Conservation (phyloP, 2,888 invertebrate genomes). For the Mystacides longicornis region DNA sequence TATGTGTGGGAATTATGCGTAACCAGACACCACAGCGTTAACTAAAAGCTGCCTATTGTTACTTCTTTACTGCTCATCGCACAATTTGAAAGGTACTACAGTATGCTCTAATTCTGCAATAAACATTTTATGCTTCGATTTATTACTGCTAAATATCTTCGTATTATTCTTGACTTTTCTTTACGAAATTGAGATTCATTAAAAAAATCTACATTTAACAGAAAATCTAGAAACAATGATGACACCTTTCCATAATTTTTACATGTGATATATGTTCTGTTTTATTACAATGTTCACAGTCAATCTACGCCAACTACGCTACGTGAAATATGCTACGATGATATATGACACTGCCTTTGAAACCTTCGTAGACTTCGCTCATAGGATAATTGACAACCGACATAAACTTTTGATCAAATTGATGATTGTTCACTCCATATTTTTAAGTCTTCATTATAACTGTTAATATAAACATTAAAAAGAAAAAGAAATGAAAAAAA, state of each 20-base stretch:
- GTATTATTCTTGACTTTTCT: not conserved
- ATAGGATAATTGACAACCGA: conserved; percentile 14
- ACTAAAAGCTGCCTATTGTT: conserved; percentile 16
- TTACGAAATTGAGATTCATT: not conserved
- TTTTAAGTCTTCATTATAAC: conserved; percentile 20
- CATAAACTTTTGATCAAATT: conserved; percentile 12
- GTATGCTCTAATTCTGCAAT: conserved; percentile 7
- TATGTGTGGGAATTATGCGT: conserved; percentile 24
- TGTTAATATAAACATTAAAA: conserved; percentile 20
- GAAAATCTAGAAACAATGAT: too few relatives aligned
- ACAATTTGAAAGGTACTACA: conserved; percentile 22
- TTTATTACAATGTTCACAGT: conserved; percentile 26
- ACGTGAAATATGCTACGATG: conserved; percentile 19
- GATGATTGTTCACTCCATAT: conserved; percentile 11
- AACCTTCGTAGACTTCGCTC: conserved; percentile 18
- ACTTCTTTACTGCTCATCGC: conserved; percentile 13
- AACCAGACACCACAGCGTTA: conserved; percentile 20
- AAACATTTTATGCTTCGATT: conserved; percentile 12
- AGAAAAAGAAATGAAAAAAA: conserved; percentile 20
- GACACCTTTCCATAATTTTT: too few relatives aligned
- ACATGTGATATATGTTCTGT: conserved; percentile 12
- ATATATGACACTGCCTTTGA: conserved; percentile 21
- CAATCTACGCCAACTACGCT: conserved; percentile 22
- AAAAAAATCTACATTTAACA: conserved; percentile 13
- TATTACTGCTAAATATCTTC: not conserved